Evolutionary conservation across 2,888 invertebrate genomes (phyloP).

Genomic region (Pilophorus perplexus): DNA sequence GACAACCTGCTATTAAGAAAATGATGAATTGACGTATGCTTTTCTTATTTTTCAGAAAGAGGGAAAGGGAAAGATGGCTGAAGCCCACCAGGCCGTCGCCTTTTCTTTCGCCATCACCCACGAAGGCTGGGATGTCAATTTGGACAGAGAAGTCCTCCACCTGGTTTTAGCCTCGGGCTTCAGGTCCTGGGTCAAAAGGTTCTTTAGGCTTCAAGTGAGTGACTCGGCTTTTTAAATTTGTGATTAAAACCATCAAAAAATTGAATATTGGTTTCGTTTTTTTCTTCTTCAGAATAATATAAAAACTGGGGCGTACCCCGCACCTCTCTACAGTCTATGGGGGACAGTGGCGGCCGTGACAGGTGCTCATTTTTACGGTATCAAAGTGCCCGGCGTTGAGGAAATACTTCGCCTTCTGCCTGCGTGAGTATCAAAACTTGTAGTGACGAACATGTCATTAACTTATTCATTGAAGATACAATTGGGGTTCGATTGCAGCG

Average conservation of each 20-base stretch:
- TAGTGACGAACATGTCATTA: background rate
- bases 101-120: slow-evolving; percentile 97
- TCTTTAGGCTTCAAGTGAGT: slow-evolving; percentile 83
- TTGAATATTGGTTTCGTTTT: too few relatives aligned
- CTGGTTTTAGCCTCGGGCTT: slow-evolving; percentile 93
- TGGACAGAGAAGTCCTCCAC: slow-evolving; percentile 93
- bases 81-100: slow-evolving; percentile 97
- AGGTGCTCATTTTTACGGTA: slow-evolving; percentile 74
- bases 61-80: slow-evolving; percentile 69
- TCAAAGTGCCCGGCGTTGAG: slow-evolving; percentile 68
- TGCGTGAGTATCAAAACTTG: slow-evolving; percentile 45
- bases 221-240: background rate
- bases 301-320: slow-evolving; percentile 93
- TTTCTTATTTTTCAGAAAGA: slow-evolving; percentile 10
- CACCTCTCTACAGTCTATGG: slow-evolving; percentile 85
- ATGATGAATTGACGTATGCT: background rate
- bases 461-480: background rate
- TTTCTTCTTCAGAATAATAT: slow-evolving; percentile 77
- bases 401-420: slow-evolving; percentile 48
- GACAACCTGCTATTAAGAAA: background rate
- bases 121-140: slow-evolving; percentile 97
- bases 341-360: slow-evolving; percentile 76
- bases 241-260: too few relatives aligned
- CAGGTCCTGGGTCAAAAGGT: slow-evolving; percentile 91
- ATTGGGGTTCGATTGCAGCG: slow-evolving; percentile 54